A percentile compares a stretch with the other conserved stretches of the same genome.
phyloP scores from a whole-genome alignment of 2,797 vertebrate species.

The Sciaenops ocellatus region DNA sequence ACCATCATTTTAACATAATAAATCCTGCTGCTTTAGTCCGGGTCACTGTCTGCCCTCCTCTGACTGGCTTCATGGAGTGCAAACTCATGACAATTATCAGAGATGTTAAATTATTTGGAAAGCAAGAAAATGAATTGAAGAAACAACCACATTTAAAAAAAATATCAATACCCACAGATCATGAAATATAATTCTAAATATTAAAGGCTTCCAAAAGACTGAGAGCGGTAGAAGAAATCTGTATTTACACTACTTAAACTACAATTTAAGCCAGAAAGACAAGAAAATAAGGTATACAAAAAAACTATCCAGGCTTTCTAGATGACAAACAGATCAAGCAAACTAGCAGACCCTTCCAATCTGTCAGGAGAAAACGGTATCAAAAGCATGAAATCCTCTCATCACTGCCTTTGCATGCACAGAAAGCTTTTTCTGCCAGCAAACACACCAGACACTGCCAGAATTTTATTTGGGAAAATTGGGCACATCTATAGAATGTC shows the following conservation, averaged over 20 bases:
- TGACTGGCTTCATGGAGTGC: not conserved
- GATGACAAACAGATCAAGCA: not conserved
- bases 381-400: conserved; percentile 5
- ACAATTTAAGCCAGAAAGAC: not conserved
- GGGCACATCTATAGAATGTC: not conserved
- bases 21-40: conserved; percentile 11
- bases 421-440: not conserved
- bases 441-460: conserved; percentile 22
- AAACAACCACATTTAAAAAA: not conserved
- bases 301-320: not conserved
- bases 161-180: not conserved
- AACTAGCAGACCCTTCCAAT: not conserved
- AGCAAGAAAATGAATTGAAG: not conserved
- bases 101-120: conserved; percentile 15
- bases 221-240: not conserved
- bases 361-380: conserved; percentile 1
- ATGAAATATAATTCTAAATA: conserved; percentile 2
- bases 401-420: not conserved
- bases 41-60: not conserved
- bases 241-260: not conserved
- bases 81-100: not conserved
- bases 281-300: not conserved
- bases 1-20: not conserved
- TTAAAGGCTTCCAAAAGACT: not conserved
- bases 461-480: conserved; percentile 2